Base-by-base conservation (phyloP, 2,113 vertebrate genomes). In the Lota lota region DNA sequence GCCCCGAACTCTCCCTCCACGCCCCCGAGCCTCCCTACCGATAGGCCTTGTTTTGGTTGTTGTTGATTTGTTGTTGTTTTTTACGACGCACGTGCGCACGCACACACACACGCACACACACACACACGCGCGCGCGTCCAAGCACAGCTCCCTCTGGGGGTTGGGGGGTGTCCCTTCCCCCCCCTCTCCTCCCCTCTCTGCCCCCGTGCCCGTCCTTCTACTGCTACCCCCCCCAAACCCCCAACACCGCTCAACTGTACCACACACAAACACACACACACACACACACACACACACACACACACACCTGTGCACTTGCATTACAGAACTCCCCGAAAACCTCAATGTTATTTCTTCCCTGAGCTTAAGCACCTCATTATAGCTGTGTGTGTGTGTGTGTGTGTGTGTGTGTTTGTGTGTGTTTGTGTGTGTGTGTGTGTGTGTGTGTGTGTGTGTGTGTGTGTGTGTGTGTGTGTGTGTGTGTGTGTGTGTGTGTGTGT, bases 1-100 rank as follows among this genome's bases (percentile, higher is more conserved):
- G 90, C 86, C 90, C 92, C 89, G 91, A 92, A 88, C 90, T 92
- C 88, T 90, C 91, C 90, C 92, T 91, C 86, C 92, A 92, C 91
- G 91, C 92, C 82, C 88, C 92, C 88, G 92, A 93, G 88, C 88
- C 91, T 83, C 92, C 92, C 83, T 93, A 92, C 87, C 92, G 92
- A 92, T 93, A 93, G 88, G 89, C 84, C 40, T 14, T 47, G 11
- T 14, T 14, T 47, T 47, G 40, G 40, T 47, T 47, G 40, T 47
- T 47, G 40, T 47, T 47, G 40, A 14, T 14, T 47, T 47, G 7
- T 1, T 47, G 5, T 47, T 47, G 7, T 47, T 47, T 47, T 47
- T 47, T 10, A 47, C 40, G 40, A 47, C 40, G 40, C 40, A 47
- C 40, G 40, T 47, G 12, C 40, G 40, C 12, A 47, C 40, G 40